These are phyloP conservation scores for Phaedon cochleariae DNA, from an alignment of 2,888 invertebrate species.

Conservation along the genomic window DNA sequence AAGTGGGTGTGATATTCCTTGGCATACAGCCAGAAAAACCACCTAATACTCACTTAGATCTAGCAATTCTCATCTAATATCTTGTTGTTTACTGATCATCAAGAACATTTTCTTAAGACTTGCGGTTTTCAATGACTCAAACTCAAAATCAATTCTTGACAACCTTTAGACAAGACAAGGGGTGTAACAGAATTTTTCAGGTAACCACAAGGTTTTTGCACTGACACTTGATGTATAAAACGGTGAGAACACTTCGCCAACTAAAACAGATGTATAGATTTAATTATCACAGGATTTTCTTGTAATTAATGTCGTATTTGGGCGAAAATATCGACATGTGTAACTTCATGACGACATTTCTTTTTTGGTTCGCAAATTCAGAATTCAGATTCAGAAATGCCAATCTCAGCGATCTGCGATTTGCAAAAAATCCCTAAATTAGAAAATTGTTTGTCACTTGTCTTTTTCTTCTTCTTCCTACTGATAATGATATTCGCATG, in stretches of 20 bases:
- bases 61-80: constrained; percentile 56
- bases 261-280: constrained; percentile 40
- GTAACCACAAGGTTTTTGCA: constrained; percentile 33
- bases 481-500: too few relatives aligned
- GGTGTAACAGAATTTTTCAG: constrained; percentile 49
- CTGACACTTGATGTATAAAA: constrained; percentile 39
- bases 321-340: constrained; percentile 62
- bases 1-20: constrained; percentile 58
- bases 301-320: constrained; percentile 49
- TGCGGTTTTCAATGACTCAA: constrained; percentile 37
- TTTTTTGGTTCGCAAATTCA: constrained; percentile 49
- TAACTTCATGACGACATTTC: constrained; percentile 61
- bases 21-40: constrained; percentile 58
- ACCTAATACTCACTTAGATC: constrained; percentile 58
- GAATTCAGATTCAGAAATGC: constrained; percentile 39
- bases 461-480: background rate
- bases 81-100: constrained; percentile 46
- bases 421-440: constrained; percentile 34
- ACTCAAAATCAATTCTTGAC: constrained; percentile 50
- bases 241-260: constrained; percentile 47
- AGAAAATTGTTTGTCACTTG: constrained; percentile 27
- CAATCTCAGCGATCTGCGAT: constrained; percentile 24
- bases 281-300: constrained; percentile 48
- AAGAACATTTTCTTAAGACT: constrained; percentile 23
- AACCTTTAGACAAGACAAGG: constrained; percentile 52